phyloP scores from a whole-genome alignment of 1,140 invertebrate genomes.

The Latrodectus geometricus region DNA sequence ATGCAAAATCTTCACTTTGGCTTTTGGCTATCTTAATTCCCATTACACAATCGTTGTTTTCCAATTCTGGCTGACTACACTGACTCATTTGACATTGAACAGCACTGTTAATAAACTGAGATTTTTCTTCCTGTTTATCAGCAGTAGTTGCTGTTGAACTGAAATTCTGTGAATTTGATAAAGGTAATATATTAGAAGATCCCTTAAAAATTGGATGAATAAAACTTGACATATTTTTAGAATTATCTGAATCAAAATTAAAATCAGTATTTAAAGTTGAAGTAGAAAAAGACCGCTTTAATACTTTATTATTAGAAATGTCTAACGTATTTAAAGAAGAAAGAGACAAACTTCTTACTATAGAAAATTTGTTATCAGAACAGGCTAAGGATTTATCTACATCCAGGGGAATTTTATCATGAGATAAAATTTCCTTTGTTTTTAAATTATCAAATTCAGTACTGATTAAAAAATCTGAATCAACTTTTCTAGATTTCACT shows the following conservation, averaged over 20 bases:
- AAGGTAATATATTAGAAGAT: background rate
- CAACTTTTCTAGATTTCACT: too few relatives aligned
- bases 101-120: background rate
- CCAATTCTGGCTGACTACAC: background rate
- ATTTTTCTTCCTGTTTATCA: background rate
- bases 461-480: too few relatives aligned
- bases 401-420: too few relatives aligned
- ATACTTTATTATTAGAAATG: background rate
- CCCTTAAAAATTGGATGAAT: background rate
- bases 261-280: background rate
- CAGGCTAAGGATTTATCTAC: too few relatives aligned
- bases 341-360: too few relatives aligned
- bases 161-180: background rate
- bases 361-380: too few relatives aligned
- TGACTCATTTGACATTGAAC: background rate
- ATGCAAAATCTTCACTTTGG: too few relatives aligned
- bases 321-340: too few relatives aligned
- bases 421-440: too few relatives aligned
- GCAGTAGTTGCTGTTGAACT: background rate
- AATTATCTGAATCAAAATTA: background rate
- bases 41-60: background rate
- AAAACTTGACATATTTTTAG: background rate
- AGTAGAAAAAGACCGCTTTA: background rate
- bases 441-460: too few relatives aligned
- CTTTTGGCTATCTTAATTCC: background rate